Conservation (phyloP, 1,140 invertebrate genomes). For the fruit fly (Drosophila melanogaster) region Release_6_plus_ISO1_MT NT_037436.4:9255501-9256000, state of each 20-base stretch:
- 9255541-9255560: no score
- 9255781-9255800: no score
- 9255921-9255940: slow-evolving; percentile 36
- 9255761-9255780: not conserved
- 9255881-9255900: slow-evolving; percentile 1
- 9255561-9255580: no score
- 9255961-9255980: slow-evolving; percentile 34
- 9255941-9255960: slow-evolving; percentile 46
- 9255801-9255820: not conserved
- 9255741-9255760: no score
- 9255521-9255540: not conserved
- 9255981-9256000: slow-evolving; percentile 28
- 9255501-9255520: not conserved
- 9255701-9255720: no score
- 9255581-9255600: no score
- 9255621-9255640: no score
- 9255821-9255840: slow-evolving; percentile 32
- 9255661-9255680: no score
- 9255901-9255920: slow-evolving; percentile 10
- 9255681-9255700: no score
- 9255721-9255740: no score
- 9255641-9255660: no score
- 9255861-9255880: slow-evolving; percentile 41
- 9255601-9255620: no score
- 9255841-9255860: slow-evolving; percentile 66